phyloP scores from a whole-genome alignment of 2,888 invertebrate genomes.

The Apoda limacodes region DNA sequence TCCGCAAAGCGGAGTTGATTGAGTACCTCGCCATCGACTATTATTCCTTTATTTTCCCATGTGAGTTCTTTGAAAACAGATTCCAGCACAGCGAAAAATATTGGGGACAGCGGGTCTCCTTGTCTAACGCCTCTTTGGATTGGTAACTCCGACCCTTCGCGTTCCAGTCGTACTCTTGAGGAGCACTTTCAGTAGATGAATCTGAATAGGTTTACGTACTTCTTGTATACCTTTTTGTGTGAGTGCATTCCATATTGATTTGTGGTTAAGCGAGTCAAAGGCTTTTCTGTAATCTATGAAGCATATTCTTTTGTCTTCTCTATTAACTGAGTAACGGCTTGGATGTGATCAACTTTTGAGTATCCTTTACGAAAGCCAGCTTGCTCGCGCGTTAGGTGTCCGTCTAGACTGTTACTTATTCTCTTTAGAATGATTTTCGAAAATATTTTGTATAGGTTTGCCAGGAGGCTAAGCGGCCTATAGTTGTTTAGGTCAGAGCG shows the following conservation, averaged over 20 bases:
- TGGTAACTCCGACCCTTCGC: slow-evolving; percentile 5
- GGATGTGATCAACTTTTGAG: slow-evolving; percentile 11
- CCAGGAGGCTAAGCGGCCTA: slow-evolving; percentile 9
- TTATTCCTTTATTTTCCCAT: too few species aligned
- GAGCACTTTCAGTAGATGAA: slow-evolving; percentile 8
- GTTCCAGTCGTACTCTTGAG: slow-evolving; percentile 6
- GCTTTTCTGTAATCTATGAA: slow-evolving; percentile 11
- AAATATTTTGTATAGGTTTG: slow-evolving; percentile 9
- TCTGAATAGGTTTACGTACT: slow-evolving; percentile 8
- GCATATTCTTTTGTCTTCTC: slow-evolving; percentile 5
- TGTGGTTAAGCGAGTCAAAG: slow-evolving; percentile 8
- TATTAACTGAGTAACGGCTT: slow-evolving; percentile 3
- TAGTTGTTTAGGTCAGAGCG: slow-evolving; percentile 5
- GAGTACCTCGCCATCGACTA: slow-evolving; percentile 7
- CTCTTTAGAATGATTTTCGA: slow-evolving; percentile 8
- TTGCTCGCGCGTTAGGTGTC: too few species aligned
- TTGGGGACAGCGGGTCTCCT: slow-evolving; percentile 24
- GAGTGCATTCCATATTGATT: slow-evolving; percentile 9
- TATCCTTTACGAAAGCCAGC: slow-evolving; percentile 5
- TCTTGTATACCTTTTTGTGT: slow-evolving; percentile 11
- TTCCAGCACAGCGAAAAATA: slow-evolving; percentile 11
- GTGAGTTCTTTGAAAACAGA: slow-evolving; percentile 20
- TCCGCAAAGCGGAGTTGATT: slow-evolving; percentile 10
- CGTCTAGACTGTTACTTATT: too few species aligned
- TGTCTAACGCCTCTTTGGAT: slow-evolving; percentile 8